Evolutionary conservation across 2,888 invertebrate species (phyloP).

Genomic region (Mylabris sibirica): DNA sequence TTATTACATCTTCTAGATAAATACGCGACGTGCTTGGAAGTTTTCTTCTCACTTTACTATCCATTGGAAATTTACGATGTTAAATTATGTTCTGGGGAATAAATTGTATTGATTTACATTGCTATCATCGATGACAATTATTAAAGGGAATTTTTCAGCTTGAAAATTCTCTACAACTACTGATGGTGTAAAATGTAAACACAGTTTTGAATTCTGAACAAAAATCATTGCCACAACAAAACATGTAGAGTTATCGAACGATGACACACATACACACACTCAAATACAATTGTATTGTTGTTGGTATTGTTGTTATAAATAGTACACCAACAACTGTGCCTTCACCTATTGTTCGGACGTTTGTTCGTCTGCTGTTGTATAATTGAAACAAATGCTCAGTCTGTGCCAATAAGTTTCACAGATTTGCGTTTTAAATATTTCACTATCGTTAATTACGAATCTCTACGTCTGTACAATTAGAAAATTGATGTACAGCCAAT

Average conservation of each 20-base stretch:
- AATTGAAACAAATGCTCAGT: constrained; percentile 5
- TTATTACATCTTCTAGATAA: constrained; percentile 6
- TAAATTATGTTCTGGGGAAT: background rate
- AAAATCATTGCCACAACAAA: background rate
- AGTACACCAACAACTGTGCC: background rate
- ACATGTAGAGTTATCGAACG: constrained; percentile 3
- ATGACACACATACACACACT: background rate
- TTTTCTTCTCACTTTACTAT: background rate
- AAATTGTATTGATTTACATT: background rate
- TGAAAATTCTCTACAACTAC: background rate
- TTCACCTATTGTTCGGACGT: constrained; percentile 4
- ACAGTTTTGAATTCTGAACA: background rate
- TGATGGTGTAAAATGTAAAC: background rate
- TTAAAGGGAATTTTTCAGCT: background rate
- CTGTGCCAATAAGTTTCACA: background rate
- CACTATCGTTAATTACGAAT: background rate
- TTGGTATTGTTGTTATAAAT: background rate
- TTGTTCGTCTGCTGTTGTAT: constrained; percentile 5
- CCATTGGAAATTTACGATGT: background rate
- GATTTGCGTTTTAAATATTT: constrained; percentile 1
- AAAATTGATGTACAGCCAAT: background rate
- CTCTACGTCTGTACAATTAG: background rate
- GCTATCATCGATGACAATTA: background rate
- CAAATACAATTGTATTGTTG: background rate
- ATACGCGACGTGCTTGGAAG: background rate